Evolutionary conservation across 2,113 vertebrate genomes (phyloP), one percentile per base, ranked within the genome.

Genomic region (Aplodontia rufa): DNA sequence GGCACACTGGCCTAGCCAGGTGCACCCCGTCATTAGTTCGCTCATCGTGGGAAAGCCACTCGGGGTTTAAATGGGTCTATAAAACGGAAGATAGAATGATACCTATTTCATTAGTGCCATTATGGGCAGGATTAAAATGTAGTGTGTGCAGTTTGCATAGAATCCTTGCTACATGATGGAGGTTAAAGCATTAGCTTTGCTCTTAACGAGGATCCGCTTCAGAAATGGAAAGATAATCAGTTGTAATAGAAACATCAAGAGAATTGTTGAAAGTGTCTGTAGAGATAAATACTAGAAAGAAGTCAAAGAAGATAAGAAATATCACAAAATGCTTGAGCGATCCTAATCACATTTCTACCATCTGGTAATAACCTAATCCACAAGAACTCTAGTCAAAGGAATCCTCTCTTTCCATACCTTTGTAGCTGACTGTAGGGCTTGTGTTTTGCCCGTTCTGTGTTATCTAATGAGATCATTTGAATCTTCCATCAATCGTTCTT

Each of bases 141-240:
- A 89, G 58, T 79, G 72, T 24, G n/a, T 82, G 32, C 81, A 47
- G 72, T 64, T 91, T 85, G 24, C 66, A 75, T 2, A 79, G 28
- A 72, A 80, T 45, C 28, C 32, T 92, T 90, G 58, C 45, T 74
- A 91, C 93, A n/a, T 64, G 35, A 66, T 16, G n/a, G 19, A 37
- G 64, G 28, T 58, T 72, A 28, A 85, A 55, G 47, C 32, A 51
- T 90, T 94, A 71, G 72, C 51, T 72, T 72, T 81, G 75, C 35
- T 72, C 78, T 91, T 71, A 32, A 64, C 32, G 20, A 91, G 26
- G 32, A 49, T 71, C 58, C 90, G 58, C 66, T 88, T 95, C 40
- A 49, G 81, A 49, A n/a, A 87, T 72, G 30, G n/a, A 66, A 89
- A 66, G 51, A 85, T 47, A 93, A 84, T 69, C 81, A 95, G 66